Conservation (phyloP, 2,113 vertebrate genomes). For the Rhabdomys dilectus region DNA sequence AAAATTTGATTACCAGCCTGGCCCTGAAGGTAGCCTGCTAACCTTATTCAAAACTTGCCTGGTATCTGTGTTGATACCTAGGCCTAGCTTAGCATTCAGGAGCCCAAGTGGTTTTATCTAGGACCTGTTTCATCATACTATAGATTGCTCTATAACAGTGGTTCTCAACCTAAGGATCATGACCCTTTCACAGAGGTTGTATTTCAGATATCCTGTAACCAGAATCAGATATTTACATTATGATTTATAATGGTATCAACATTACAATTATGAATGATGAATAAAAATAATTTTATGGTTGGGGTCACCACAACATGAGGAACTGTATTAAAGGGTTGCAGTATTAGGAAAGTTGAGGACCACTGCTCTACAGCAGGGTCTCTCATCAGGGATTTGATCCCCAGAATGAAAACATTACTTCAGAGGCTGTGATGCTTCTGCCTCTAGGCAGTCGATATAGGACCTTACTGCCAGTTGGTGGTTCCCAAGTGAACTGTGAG, state of each 20-base stretch:
- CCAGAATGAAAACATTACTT: background rate
- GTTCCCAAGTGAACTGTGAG: background rate
- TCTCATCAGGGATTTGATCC: background rate
- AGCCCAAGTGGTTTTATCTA: background rate
- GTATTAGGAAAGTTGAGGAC: background rate
- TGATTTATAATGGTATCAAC: background rate
- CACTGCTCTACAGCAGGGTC: background rate
- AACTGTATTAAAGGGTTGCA: background rate
- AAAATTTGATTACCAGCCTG: background rate
- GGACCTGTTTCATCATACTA: background rate
- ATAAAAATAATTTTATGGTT: background rate
- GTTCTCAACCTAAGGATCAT: too few relatives aligned
- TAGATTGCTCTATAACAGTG: background rate
- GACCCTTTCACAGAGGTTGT: too few relatives aligned
- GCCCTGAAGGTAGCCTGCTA: background rate
- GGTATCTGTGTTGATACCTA: background rate
- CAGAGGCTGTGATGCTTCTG: background rate
- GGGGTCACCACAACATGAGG: background rate
- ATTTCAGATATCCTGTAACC: background rate
- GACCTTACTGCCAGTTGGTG: background rate
- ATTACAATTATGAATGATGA: background rate
- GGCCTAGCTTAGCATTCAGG: background rate
- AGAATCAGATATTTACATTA: background rate
- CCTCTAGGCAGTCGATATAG: too few relatives aligned
- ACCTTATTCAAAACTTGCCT: background rate